A percentile compares a stretch with the other conserved stretches of the same genome.
These are phyloP conservation scores for Ceramica pisi DNA, from an alignment of 2,888 invertebrate species.

Conservation along the genomic window DNA sequence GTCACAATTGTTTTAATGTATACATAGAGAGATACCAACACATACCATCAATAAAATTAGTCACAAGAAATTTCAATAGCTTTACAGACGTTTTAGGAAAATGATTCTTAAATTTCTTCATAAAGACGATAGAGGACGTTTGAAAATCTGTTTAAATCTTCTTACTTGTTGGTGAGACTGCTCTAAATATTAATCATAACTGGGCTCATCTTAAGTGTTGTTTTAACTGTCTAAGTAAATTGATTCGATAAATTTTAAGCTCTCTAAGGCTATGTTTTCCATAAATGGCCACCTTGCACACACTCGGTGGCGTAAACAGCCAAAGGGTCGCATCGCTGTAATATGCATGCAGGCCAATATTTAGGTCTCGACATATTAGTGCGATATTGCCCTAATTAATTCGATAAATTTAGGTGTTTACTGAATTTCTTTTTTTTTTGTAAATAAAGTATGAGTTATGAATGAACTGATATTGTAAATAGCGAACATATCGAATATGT, in stretches of 20 bases:
- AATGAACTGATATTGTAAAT: slow-evolving; percentile 70
- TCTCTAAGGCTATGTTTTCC: slow-evolving; percentile 41
- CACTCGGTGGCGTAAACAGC: slow-evolving; percentile 3
- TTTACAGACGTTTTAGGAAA: background rate
- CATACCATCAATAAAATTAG: background rate
- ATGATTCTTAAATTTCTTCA: background rate
- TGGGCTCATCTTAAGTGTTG: background rate
- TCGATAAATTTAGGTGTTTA: slow-evolving; percentile 12
- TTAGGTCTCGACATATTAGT: background rate
- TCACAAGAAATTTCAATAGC: background rate
- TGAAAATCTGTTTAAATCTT: background rate
- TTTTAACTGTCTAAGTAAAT: slow-evolving; percentile 7
- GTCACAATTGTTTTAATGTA: slow-evolving; percentile 34
- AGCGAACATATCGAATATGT: slow-evolving; percentile 67
- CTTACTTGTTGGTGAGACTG: background rate
- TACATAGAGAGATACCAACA: slow-evolving; percentile 15
- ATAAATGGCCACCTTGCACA: background rate
- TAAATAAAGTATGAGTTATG: slow-evolving; percentile 64
- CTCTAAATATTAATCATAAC: background rate
- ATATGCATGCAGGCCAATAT: background rate
- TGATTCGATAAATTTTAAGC: slow-evolving; percentile 10
- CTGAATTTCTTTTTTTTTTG: slow-evolving; percentile 52
- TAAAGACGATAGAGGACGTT: background rate
- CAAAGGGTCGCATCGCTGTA: background rate
- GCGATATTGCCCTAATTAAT: slow-evolving; percentile 65